Evolutionary conservation across 2,888 invertebrate genomes (phyloP).

Genomic region (Frankliniella fusca): DNA sequence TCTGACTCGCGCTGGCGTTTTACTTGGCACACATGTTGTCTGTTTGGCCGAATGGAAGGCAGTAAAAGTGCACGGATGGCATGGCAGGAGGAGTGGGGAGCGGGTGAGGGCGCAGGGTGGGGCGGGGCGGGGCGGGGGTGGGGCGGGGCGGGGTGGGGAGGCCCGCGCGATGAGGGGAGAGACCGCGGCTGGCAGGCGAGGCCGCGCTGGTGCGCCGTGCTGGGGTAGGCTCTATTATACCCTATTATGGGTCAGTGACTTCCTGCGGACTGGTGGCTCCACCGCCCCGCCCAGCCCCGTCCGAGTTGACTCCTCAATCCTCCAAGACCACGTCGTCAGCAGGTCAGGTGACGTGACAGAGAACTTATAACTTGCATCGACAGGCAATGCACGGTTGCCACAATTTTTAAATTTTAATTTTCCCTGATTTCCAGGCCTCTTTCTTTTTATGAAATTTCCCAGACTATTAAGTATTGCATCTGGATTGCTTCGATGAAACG

Average conservation of each 20-base stretch:
- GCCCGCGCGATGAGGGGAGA: background rate
- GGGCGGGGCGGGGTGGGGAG: background rate
- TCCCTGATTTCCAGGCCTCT: too few relatives aligned
- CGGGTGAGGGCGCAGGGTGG: background rate
- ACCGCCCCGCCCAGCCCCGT: background rate
- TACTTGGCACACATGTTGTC: constrained; percentile 18
- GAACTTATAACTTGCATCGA: too few relatives aligned
- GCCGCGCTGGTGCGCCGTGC: background rate
- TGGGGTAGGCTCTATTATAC: constrained; percentile 5
- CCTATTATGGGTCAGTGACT: constrained; percentile 13
- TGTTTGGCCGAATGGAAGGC: constrained; percentile 14
- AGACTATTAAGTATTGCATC: too few relatives aligned
- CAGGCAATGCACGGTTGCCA: too few relatives aligned
- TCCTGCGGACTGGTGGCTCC: background rate
- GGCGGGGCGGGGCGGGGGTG: background rate
- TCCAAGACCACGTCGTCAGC: background rate
- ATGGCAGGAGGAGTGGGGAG: background rate
- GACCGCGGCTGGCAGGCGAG: background rate
- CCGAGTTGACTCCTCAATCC: constrained; percentile 7
- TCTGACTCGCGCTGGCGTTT: background rate
- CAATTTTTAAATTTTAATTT: too few relatives aligned
- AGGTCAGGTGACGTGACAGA: background rate
- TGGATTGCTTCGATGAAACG: too few relatives aligned
- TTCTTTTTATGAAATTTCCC: too few relatives aligned
- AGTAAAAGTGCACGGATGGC: constrained; percentile 14